A percentile compares a stretch with the other conserved stretches of the same genome.
Conservation (phyloP, 2,888 invertebrate genomes). For the Synanthedon myopaeformis region DNA sequence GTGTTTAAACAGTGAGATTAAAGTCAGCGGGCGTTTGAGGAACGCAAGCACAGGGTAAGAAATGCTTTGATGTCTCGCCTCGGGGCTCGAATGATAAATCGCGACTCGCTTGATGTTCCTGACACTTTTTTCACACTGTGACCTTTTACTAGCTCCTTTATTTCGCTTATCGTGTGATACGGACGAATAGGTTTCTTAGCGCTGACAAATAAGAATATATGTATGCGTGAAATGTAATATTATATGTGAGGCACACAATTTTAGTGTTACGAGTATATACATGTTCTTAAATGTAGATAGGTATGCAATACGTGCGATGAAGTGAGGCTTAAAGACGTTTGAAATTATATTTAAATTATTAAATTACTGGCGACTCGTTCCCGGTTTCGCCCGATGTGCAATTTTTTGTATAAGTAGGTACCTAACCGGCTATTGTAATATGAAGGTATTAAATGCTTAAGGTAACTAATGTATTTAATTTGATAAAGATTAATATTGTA, state of each 20-base stretch:
- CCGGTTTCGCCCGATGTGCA: too few species aligned
- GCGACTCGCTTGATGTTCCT: slow-evolving; percentile 44
- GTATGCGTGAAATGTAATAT: slow-evolving; percentile 5
- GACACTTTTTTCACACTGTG: slow-evolving; percentile 40
- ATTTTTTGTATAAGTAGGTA: too few species aligned
- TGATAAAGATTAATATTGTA: too few species aligned
- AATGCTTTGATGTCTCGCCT: slow-evolving; percentile 42
- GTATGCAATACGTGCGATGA: too few species aligned
- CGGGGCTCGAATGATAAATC: slow-evolving; percentile 48
- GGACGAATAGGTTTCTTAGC: slow-evolving; percentile 36
- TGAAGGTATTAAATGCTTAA: too few species aligned
- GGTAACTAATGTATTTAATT: too few species aligned
- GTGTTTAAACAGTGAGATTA: slow-evolving; percentile 49
- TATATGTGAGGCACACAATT: neutral
- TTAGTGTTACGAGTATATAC: neutral
- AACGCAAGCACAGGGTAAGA: slow-evolving; percentile 22
- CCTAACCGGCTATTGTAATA: too few species aligned
- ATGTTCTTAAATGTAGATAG: too few species aligned
- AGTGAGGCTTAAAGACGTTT: too few species aligned
- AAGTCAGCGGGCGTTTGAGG: slow-evolving; percentile 40
- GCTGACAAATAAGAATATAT: slow-evolving; percentile 31
- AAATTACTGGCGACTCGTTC: too few species aligned
- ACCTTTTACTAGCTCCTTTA: slow-evolving; percentile 41
- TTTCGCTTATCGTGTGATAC: slow-evolving; percentile 42
- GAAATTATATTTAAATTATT: too few species aligned